Base-by-base conservation (phyloP, 2,113 vertebrate species). In the Planiliza haematocheilus region DNA sequence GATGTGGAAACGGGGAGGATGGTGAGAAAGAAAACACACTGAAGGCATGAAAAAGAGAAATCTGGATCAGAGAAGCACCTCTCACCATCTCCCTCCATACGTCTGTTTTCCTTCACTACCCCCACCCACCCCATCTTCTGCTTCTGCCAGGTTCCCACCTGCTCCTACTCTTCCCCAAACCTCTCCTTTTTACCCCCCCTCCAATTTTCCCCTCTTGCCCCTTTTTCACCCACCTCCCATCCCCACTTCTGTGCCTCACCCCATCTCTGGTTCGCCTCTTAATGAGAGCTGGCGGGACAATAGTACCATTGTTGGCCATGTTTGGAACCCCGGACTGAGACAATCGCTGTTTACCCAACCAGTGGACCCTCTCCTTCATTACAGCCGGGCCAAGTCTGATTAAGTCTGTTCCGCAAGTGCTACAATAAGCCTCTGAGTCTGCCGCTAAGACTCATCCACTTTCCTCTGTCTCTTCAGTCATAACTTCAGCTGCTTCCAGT, bases 261-360 rank as follows among this genome's bases (percentile, higher is more conserved):
- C 83, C 68, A 63, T 76, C 78, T 71, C 79, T 49, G 62, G 84
- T 90, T 89, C 71, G 82, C 84, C 87, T 78, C 89, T 93, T 95
- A 97, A 91, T 95, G 94, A 96, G 96, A 94, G 88, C 85, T 80
- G 81, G 80, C 85, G 92, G 91, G 92, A 97, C 95, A 96, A 96
- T 95, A 83, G 92, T 88, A 90, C 87, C 90, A 94, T 95, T 97
- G 94, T 96, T 94, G 93, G 88, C 93, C 89, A 79, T 90, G 64
- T 93, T 93, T 67, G 38, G 86, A 93, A 93, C 66, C 91, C 86
- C 57, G 91, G 90, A 89, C 91, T 93, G 94, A 93, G 96, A 95
- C 93, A 96, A 94, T 94, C 30, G 65, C 90, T 96, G 93, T 97
- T 97, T 97, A 96, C 94, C 91, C 93, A 95, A 94, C 93, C 93